phyloP scores from a whole-genome alignment of 2,797 vertebrate species.

The Nothura maculosa region DNA sequence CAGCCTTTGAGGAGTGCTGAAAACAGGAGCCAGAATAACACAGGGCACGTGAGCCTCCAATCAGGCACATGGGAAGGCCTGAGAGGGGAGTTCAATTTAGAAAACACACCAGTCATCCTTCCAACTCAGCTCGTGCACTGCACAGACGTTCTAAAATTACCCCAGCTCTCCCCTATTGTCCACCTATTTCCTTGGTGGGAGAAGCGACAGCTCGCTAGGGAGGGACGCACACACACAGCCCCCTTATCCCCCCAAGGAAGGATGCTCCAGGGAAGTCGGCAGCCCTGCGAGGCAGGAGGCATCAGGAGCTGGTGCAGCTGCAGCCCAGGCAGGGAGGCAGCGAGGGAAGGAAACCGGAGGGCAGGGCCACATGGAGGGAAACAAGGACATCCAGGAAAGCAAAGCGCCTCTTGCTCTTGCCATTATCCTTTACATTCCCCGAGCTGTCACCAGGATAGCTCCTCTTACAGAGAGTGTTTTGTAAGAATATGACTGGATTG shows the following conservation, averaged over 20 bases:
- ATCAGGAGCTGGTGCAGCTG: neutral
- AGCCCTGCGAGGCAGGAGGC: neutral
- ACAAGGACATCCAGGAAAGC: neutral
- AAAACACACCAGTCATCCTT: constrained; percentile 22
- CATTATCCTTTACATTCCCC: constrained; percentile 17
- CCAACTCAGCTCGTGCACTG: constrained; percentile 11
- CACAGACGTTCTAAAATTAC: neutral
- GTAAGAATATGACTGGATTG: neutral
- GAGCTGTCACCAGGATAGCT: constrained; percentile 5
- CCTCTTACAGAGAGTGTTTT: neutral
- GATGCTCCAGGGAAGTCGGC: neutral
- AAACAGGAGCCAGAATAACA: constrained; percentile 8
- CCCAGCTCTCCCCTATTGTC: neutral
- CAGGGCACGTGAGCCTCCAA: neutral
- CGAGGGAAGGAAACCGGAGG: neutral
- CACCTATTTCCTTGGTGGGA: neutral
- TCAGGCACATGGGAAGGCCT: constrained; percentile 16
- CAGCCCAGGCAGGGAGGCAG: neutral
- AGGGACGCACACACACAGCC: neutral
- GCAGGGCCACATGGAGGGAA: neutral
- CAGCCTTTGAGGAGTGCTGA: neutral
- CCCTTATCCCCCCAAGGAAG: neutral
- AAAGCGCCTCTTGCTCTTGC: neutral
- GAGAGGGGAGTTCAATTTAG: constrained; percentile 7
- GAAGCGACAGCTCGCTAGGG: neutral